Percentiles rank a stretch among this genome's conserved stretches.
These are phyloP conservation scores for Tineola bisselliella DNA, from an alignment of 2,888 invertebrate species.

Conservation along the genomic window DNA sequence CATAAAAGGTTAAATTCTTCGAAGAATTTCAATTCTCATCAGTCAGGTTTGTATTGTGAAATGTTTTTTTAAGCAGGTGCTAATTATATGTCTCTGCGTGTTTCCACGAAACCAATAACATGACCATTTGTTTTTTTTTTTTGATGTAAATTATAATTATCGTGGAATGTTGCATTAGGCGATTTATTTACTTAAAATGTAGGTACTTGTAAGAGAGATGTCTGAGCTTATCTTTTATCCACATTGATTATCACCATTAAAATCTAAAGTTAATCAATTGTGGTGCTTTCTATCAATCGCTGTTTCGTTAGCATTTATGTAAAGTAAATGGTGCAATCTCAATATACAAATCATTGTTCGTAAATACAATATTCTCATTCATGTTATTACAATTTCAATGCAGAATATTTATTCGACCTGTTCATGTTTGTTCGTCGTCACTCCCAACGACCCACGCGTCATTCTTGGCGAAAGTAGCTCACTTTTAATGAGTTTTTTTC, in stretches of 20 bases:
- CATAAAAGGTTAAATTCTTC: conserved; percentile 4
- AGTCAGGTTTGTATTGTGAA: neutral
- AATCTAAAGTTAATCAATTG: neutral
- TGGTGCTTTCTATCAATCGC: neutral
- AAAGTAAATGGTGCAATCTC: conserved; percentile 11
- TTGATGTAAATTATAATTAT: neutral
- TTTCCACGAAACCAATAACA: neutral
- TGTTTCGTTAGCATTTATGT: conserved; percentile 7
- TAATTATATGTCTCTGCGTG: neutral
- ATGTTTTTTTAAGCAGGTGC: neutral
- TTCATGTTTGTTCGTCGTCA: conserved; percentile 42
- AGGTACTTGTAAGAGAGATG: too few relatives aligned
- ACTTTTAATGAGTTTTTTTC: conserved; percentile 27
- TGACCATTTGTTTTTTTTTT: neutral
- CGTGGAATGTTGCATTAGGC: too few relatives aligned
- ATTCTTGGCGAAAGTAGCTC: conserved; percentile 28
- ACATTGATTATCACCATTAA: neutral
- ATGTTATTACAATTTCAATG: conserved; percentile 15
- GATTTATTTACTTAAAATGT: too few relatives aligned
- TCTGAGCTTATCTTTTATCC: too few relatives aligned
- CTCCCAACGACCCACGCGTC: conserved; percentile 36
- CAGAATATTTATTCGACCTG: conserved; percentile 45
- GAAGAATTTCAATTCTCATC: neutral
- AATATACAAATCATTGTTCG: conserved; percentile 10
- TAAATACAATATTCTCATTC: neutral